Evolutionary conservation across 2,113 vertebrate genomes (phyloP).

Genomic region (Xiphophorus maculatus): DNA sequence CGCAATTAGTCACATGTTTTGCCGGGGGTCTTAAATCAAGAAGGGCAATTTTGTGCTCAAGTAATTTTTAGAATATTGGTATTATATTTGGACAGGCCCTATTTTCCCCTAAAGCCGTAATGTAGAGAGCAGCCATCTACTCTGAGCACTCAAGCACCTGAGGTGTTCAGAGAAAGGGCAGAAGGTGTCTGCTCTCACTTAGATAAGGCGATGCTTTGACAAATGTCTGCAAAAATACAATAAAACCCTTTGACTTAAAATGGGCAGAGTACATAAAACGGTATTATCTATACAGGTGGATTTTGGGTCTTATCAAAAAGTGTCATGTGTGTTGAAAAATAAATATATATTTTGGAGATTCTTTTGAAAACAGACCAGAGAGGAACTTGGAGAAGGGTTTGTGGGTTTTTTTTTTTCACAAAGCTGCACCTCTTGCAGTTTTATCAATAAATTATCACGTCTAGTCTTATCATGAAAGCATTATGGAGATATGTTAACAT

Average conservation of each 20-base stretch:
- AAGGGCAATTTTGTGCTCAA: constrained; percentile 43
- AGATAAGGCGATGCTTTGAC: constrained; percentile 43
- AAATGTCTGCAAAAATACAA: constrained; percentile 26
- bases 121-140: constrained; percentile 34
- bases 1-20: constrained; percentile 55
- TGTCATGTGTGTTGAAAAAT: neutral
- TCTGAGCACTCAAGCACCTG: constrained; percentile 25
- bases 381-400: neutral
- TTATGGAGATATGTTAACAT: neutral
- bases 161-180: constrained; percentile 40
- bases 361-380: neutral
- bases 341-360: constrained; percentile 3
- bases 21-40: constrained; percentile 60
- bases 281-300: neutral
- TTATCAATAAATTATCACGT: neutral
- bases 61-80: constrained; percentile 58
- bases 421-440: neutral
- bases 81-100: constrained; percentile 53
- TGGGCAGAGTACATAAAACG: constrained; percentile 6
- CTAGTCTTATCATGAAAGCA: neutral
- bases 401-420: neutral
- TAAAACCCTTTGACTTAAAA: constrained; percentile 4
- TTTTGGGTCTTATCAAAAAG: neutral
- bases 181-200: constrained; percentile 37
- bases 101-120: constrained; percentile 40